Evolutionary conservation across 2,113 vertebrate species (phyloP).

Genomic region (Sceloporus tristichus): DNA sequence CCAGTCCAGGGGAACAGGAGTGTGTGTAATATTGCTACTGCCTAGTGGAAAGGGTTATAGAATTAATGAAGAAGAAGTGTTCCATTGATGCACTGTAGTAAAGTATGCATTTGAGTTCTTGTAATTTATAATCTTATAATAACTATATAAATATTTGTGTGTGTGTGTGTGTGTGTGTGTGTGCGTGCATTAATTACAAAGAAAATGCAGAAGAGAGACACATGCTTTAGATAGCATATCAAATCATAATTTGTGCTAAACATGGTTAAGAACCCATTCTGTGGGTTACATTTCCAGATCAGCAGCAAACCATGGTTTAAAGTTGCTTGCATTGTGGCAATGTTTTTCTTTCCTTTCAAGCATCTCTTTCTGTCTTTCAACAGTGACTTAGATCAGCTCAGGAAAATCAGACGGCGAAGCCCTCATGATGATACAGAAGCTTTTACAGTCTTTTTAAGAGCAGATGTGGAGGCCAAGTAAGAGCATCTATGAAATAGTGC

Average conservation of each 20-base stretch:
- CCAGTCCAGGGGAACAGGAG: neutral
- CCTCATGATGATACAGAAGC: constrained; percentile 97
- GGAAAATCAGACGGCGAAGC: constrained; percentile 93
- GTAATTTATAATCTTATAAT: no score
- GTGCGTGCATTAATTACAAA: neutral
- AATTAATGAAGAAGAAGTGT: neutral
- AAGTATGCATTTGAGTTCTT: no score
- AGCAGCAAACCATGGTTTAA: no score
- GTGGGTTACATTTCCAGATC: constrained; percentile 7
- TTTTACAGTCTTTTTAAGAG: constrained; percentile 95
- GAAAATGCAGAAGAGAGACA: no score
- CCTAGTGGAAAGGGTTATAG: neutral
- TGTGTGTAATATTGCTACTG: neutral
- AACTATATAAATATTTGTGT: no score
- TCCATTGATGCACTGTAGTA: neutral
- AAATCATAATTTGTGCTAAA: no score
- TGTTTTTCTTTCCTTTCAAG: constrained; percentile 4
- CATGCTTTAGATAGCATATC: no score
- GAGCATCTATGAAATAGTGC: constrained; percentile 50
- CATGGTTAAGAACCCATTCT: no score
- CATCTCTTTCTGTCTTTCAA: constrained; percentile 26
- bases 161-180: no score
- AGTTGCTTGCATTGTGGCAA: constrained; percentile 5
- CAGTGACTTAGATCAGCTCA: constrained; percentile 94
- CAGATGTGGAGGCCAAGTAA: constrained; percentile 96